phyloP scores from a whole-genome alignment of 2,888 invertebrate species.

The Barypeithes pellucidus region DNA sequence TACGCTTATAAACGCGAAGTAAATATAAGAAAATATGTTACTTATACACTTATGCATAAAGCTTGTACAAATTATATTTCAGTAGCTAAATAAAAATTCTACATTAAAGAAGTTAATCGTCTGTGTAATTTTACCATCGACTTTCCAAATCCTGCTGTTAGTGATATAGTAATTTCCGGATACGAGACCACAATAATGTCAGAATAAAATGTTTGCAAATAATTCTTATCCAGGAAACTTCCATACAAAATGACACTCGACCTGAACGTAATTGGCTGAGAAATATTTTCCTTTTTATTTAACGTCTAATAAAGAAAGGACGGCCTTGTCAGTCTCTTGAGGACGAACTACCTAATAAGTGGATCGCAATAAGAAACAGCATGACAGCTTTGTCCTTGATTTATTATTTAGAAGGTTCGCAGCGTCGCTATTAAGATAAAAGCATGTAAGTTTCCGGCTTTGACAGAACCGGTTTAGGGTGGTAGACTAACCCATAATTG shows the following conservation, averaged over 20 bases:
- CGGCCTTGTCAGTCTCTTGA: conserved; percentile 12
- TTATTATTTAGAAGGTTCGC: conserved; percentile 23
- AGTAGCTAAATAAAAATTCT: too few relatives aligned
- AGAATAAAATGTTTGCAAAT: not conserved
- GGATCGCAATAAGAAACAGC: conserved; percentile 29
- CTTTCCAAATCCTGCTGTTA: too few relatives aligned
- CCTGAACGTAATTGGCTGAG: conserved; percentile 8
- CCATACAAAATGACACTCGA: not conserved
- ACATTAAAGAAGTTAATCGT: too few relatives aligned
- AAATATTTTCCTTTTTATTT: conserved; percentile 16
- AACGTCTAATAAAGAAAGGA: conserved; percentile 9
- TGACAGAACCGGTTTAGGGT: conserved; percentile 4
- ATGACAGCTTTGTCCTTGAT: conserved; percentile 22
- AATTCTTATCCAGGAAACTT: not conserved
- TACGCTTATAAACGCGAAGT: too few relatives aligned
- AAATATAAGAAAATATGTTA: too few relatives aligned
- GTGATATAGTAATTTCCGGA: too few relatives aligned
- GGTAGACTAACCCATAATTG: not conserved
- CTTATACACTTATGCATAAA: too few relatives aligned
- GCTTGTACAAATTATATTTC: too few relatives aligned
- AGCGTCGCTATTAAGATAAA: conserved; percentile 15
- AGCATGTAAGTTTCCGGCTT: conserved; percentile 11
- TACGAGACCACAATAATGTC: too few relatives aligned
- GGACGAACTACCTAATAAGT: conserved; percentile 29
- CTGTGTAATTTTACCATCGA: too few relatives aligned